phyloP scores from a whole-genome alignment of 2,888 invertebrate genomes.

The Taenaris catops region DNA sequence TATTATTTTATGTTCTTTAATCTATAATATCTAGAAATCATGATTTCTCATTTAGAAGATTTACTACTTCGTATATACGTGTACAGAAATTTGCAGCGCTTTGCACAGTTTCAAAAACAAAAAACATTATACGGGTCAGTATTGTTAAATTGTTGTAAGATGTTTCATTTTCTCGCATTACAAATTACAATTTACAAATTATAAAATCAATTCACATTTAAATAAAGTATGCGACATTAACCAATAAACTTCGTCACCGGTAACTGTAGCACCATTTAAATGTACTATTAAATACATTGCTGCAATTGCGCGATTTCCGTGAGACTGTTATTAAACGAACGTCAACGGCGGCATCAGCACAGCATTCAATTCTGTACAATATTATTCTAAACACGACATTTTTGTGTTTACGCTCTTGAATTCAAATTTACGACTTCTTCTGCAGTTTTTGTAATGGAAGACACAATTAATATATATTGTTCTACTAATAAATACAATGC shows the following conservation, averaged over 20 bases:
- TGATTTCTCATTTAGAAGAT: too few species aligned
- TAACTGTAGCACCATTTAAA: slow-evolving; percentile 43
- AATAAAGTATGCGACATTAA: slow-evolving; percentile 27
- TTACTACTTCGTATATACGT: too few species aligned
- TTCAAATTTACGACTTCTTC: slow-evolving; percentile 9
- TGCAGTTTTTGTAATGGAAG: too few species aligned
- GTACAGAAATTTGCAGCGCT: too few species aligned
- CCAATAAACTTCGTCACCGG: slow-evolving; percentile 42
- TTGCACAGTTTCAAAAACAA: too few species aligned
- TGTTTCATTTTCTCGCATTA: too few species aligned
- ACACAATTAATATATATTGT: too few species aligned
- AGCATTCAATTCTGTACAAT: slow-evolving; percentile 14
- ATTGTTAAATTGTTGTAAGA: too few species aligned
- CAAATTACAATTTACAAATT: slow-evolving; percentile 3
- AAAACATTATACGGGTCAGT: too few species aligned
- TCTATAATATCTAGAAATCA: too few species aligned
- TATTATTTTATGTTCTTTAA: too few species aligned
- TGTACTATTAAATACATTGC: slow-evolving; percentile 43
- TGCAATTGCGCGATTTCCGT: slow-evolving; percentile 46
- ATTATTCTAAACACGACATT: slow-evolving; percentile 13
- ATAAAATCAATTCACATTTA: slow-evolving; percentile 2
- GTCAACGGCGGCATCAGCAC: slow-evolving; percentile 19
- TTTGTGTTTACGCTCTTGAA: slow-evolving; percentile 13
- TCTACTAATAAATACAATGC: too few species aligned
- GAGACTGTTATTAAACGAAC: slow-evolving; percentile 36